Base-by-base conservation (phyloP, 2,888 invertebrate genomes). In the Acronicta alni region DNA sequence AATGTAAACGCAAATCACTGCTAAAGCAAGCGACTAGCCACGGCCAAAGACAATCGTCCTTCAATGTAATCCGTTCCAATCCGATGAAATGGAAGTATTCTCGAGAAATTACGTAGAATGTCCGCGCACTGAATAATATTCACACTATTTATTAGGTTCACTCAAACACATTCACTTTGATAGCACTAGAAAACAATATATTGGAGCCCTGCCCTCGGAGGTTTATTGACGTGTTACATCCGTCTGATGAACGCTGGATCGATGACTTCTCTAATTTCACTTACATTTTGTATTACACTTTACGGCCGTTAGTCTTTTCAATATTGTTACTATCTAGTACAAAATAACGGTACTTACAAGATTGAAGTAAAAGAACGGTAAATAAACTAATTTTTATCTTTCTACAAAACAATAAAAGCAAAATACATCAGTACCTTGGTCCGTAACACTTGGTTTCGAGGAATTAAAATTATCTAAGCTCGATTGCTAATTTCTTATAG, bases 371-470 rank as follows among this genome's bases (percentile, higher is more conserved):
- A 82, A 82, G 86, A 90, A 92, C 91, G 85, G 91, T 93, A 93
- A 92, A 93, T 91, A 93, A 92, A 93, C 89, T 83, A 88, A 88
- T 85, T 89, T 89, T 80, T 82, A 81, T 81, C 74, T 76, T 77
- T 84, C 67, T 70, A 72, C 61, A 79, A 80, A 85, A 85, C 81
- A 86, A 84, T 85, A 89, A 88, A 82, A 84, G 77, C 77, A 86
- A 95, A 95, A 95, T 95, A 94, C 85, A 81, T 77, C 83, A 94
- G 89, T 95, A 97, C 97, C 96, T 96, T 96, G 96, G 97, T 97
- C 96, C 96, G 96, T 96, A 96, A 96, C 95, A 95, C 95, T 96
- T 95, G 95, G 95, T 96, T 95, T 92, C 80, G 86, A 80, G 74
- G 80, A 86, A 85, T 87, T 83, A 88, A 88, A 90, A 90, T 82